Conservation (phyloP, 1,140 invertebrate species). For the Formica exsecta region DNA sequence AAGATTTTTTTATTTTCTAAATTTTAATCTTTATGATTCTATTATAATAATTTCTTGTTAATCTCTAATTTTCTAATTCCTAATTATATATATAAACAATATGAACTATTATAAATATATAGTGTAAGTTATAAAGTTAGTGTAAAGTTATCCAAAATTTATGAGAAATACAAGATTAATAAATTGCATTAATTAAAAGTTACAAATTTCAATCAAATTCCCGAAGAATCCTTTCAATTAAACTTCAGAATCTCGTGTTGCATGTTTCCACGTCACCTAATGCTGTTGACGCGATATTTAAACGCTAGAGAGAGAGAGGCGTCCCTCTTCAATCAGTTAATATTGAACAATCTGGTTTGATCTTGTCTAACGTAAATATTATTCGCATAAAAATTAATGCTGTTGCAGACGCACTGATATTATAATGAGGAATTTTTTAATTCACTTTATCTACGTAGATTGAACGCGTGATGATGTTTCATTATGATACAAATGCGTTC, state of each 20-base stretch:
- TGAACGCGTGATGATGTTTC: background rate
- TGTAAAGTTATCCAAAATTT: background rate
- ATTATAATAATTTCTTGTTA: background rate
- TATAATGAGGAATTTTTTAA: background rate
- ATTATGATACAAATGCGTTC: background rate
- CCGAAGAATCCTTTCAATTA: background rate
- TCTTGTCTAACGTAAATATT: background rate
- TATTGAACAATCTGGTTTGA: constrained; percentile 11
- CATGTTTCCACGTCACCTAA: constrained; percentile 27
- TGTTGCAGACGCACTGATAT: background rate
- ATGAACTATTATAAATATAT: background rate
- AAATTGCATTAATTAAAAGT: background rate
- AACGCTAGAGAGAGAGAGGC: background rate
- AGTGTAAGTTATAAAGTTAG: background rate
- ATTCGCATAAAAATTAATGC: constrained; percentile 8
- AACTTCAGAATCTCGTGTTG: background rate
- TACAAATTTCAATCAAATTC: background rate
- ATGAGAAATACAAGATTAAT: no score
- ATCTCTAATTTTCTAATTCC: background rate
- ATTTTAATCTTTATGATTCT: background rate
- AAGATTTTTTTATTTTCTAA: background rate
- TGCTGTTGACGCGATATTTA: background rate
- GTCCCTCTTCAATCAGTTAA: background rate
- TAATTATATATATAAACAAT: background rate
- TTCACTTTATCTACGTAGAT: background rate